phyloP scores from a whole-genome alignment of 2,797 vertebrate species.

The Takifugu rubripes region DNA sequence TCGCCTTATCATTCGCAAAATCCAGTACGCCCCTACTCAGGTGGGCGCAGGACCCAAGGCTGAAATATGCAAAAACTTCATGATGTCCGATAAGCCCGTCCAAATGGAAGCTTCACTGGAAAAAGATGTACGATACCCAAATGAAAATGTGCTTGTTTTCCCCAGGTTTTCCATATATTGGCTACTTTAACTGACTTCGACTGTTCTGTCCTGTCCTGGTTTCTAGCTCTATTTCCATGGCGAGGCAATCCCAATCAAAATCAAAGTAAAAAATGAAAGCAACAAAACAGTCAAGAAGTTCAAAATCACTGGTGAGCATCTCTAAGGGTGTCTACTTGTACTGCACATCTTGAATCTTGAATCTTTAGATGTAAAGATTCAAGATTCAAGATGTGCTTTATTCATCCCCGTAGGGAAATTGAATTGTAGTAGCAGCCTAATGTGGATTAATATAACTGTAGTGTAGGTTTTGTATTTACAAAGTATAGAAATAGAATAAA shows the following conservation, averaged over 20 bases:
- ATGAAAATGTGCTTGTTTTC: neutral
- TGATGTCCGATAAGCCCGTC: conserved; percentile 90
- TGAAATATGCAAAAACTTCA: conserved; percentile 84
- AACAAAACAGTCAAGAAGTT: conserved; percentile 90
- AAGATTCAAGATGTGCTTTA: too few species aligned
- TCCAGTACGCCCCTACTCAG: conserved; percentile 81
- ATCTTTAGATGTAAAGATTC: too few species aligned
- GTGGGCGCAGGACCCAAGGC: conserved; percentile 72
- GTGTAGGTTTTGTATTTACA: too few species aligned
- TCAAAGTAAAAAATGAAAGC: conserved; percentile 88
- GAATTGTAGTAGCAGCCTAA: too few species aligned
- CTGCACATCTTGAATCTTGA: neutral
- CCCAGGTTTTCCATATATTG: neutral
- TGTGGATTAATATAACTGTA: too few species aligned
- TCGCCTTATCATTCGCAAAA: conserved; percentile 85
- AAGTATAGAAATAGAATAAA: too few species aligned
- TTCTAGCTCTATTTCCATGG: conserved; percentile 86
- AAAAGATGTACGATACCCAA: conserved; percentile 75
- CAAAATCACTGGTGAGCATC: conserved; percentile 78
- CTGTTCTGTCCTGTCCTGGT: conserved; percentile 3
- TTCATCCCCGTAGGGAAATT: too few species aligned
- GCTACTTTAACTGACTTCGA: neutral
- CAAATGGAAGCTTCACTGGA: conserved; percentile 83
- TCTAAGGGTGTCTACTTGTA: neutral
- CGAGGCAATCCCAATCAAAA: conserved; percentile 77